Conservation (phyloP, 1,140 invertebrate species). For the Aphelinus certus region DNA sequence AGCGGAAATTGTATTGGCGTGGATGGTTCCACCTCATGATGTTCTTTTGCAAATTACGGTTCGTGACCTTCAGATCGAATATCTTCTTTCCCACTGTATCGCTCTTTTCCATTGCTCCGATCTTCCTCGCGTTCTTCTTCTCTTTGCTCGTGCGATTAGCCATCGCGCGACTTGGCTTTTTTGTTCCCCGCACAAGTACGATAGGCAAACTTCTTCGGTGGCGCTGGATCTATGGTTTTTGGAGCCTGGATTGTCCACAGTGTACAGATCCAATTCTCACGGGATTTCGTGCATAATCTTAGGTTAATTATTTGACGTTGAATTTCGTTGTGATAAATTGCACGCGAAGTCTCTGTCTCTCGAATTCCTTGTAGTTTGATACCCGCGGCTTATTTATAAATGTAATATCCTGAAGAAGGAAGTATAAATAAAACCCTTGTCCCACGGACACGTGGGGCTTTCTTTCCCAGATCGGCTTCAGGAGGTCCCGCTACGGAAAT, state of each 20-base stretch:
- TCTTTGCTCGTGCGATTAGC: neutral
- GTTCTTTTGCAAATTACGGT: constrained; percentile 41
- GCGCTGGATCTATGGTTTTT: too few relatives aligned
- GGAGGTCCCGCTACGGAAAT: constrained; percentile 45
- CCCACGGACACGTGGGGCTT: constrained; percentile 3
- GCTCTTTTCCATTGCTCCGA: neutral
- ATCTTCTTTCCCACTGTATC: neutral
- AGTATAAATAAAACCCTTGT: neutral
- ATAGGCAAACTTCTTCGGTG: too few relatives aligned
- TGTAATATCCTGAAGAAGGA: too few relatives aligned
- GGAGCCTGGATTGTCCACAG: too few relatives aligned
- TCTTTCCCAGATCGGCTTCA: constrained; percentile 6
- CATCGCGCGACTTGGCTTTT: neutral
- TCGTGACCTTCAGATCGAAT: constrained; percentile 40
- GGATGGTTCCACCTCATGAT: neutral
- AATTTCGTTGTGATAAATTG: too few relatives aligned
- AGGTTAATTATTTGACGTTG: too few relatives aligned
- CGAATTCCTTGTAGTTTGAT: too few relatives aligned
- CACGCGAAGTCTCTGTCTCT: too few relatives aligned
- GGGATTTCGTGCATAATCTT: too few relatives aligned
- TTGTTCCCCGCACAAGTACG: neutral
- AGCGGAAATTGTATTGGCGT: neutral
- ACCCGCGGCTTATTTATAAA: too few relatives aligned
- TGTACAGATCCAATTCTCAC: too few relatives aligned
- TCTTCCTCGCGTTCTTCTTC: neutral